These are phyloP conservation scores for Threskiornis aethiopicus DNA, from an alignment of 2,797 vertebrate genomes.

Conservation along the genomic window DNA sequence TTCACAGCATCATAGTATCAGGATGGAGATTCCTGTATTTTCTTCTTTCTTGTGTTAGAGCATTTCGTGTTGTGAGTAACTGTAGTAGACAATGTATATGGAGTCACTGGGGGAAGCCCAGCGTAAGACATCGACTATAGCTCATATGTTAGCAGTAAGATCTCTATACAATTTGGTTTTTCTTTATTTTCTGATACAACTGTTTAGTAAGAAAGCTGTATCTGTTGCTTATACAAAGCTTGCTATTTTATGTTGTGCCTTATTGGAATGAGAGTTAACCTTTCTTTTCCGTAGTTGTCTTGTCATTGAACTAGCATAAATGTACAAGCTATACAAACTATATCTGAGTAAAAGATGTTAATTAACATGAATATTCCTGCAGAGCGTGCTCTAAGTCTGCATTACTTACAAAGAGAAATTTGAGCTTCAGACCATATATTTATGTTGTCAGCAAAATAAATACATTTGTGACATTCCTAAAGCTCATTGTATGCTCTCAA, in stretches of 20 bases:
- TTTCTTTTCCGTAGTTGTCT: background rate
- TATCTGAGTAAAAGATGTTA: background rate
- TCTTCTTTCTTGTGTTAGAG: background rate
- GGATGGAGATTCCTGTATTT: background rate
- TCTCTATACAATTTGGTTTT: background rate
- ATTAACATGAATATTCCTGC: background rate
- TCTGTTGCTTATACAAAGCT: background rate
- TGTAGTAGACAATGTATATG: fast-evolving
- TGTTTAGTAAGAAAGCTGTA: background rate
- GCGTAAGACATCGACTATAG: fast-evolving
- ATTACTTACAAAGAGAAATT: background rate
- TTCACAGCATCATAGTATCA: fast-evolving
- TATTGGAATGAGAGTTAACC: background rate
- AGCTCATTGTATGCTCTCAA: background rate
- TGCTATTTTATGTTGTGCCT: background rate
- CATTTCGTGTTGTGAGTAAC: background rate
- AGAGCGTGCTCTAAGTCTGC: background rate
- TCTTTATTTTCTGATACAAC: background rate
- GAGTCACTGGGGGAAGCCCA: background rate
- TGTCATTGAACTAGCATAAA: background rate
- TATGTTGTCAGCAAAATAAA: background rate
- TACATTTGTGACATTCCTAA: constrained; percentile 1
- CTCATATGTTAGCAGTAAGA: fast-evolving
- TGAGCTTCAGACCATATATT: background rate
- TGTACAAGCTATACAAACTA: background rate